These are phyloP conservation scores for Aphis craccivora DNA, from an alignment of 1,140 invertebrate species.

Conservation along the genomic window DNA sequence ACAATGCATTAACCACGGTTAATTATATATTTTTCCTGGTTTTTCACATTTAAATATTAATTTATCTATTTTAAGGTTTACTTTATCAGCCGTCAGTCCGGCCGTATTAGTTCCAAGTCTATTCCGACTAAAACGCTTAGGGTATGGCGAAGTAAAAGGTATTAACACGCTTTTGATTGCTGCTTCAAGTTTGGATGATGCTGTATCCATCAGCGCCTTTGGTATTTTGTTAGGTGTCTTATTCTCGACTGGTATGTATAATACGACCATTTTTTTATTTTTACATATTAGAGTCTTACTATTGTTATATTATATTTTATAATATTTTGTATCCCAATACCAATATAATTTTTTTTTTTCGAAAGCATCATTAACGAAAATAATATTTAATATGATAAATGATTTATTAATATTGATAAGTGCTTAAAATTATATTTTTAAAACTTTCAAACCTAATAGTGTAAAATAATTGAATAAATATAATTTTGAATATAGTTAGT, in stretches of 20 bases:
- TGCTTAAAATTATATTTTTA: background rate
- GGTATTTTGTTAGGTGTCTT: slow-evolving; percentile 70
- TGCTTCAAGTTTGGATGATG: slow-evolving; percentile 79
- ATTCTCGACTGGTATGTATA: slow-evolving; percentile 67
- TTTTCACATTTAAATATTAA: background rate
- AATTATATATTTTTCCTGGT: background rate
- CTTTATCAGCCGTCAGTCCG: slow-evolving; percentile 78
- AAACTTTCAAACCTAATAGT: background rate
- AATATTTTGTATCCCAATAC: background rate
- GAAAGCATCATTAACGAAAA: background rate
- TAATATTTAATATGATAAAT: background rate
- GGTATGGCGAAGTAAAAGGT: slow-evolving; percentile 75
- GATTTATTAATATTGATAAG: background rate
- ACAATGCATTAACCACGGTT: no score
- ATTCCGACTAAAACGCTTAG: slow-evolving; percentile 71
- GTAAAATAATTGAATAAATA: background rate
- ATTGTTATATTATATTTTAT: no score
- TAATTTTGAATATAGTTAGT: background rate
- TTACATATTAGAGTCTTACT: background rate
- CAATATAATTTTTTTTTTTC: background rate
- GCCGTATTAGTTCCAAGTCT: slow-evolving; percentile 80
- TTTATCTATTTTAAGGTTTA: slow-evolving; percentile 63
- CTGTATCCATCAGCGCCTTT: slow-evolving; percentile 79
- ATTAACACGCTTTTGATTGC: slow-evolving; percentile 81
- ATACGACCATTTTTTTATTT: background rate